A percentile compares a stretch with the other conserved stretches of the same genome.
These are phyloP conservation scores for Halictus rubicundus DNA, from an alignment of 1,140 invertebrate genomes.

Conservation along the genomic window DNA sequence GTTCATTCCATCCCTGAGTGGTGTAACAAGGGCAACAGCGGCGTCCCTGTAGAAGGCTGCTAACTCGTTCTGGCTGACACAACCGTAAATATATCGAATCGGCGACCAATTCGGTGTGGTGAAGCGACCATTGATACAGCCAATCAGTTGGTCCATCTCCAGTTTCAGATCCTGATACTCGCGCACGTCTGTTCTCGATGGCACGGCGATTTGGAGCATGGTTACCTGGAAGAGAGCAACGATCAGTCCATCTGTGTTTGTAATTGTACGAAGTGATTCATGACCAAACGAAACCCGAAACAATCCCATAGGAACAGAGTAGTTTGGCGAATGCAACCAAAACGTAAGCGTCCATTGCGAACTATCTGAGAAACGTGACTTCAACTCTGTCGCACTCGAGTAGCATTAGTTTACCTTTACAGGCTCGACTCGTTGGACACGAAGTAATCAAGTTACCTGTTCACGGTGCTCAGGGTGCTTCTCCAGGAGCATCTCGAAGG, in stretches of 20 bases:
- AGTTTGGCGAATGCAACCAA: too few relatives aligned
- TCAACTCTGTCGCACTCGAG: too few relatives aligned
- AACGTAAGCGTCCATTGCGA: too few relatives aligned
- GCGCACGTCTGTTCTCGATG: slow-evolving; percentile 93
- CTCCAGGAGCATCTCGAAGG: slow-evolving; percentile 91
- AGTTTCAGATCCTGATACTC: slow-evolving; percentile 95
- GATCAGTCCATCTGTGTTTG: too few relatives aligned
- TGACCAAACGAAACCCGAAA: too few relatives aligned
- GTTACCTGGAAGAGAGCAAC: slow-evolving; percentile 79
- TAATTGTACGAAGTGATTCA: too few relatives aligned
- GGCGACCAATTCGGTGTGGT: slow-evolving; percentile 95
- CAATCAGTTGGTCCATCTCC: slow-evolving; percentile 94
- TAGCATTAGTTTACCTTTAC: too few relatives aligned
- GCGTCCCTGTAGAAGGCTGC: slow-evolving; percentile 93
- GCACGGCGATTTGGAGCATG: slow-evolving; percentile 92
- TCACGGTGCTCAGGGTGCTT: slow-evolving; percentile 93
- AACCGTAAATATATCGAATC: slow-evolving; percentile 94
- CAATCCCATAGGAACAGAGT: too few relatives aligned
- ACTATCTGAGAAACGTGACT: too few relatives aligned
- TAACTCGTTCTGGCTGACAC: slow-evolving; percentile 91
- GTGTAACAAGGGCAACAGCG: slow-evolving; percentile 92
- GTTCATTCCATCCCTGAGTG: slow-evolving; percentile 95
- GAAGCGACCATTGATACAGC: slow-evolving; percentile 92
- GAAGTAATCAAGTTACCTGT: too few relatives aligned
- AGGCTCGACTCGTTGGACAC: too few relatives aligned